Percentiles rank a stretch among this genome's conserved stretches.
Conservation (phyloP, 2,888 invertebrate species). For the Hydrotaea diabolus region DNA sequence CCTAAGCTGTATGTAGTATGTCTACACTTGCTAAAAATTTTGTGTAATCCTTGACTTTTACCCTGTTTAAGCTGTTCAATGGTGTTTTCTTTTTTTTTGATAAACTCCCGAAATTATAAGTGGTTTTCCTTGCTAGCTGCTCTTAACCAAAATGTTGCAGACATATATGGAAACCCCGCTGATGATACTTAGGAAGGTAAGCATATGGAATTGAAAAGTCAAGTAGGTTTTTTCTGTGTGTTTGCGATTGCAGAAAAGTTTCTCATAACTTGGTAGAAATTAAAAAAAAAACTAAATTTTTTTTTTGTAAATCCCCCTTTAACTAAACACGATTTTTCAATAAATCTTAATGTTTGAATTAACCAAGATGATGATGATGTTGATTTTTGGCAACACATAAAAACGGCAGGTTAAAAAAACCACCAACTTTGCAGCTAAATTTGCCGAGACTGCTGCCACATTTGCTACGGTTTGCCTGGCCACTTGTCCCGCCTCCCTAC, state of each 20-base stretch:
- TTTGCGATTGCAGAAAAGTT: background rate
- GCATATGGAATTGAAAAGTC: background rate
- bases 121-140: slow-evolving; percentile 60
- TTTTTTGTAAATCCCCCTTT: no score
- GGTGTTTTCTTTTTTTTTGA: background rate
- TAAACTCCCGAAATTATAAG: slow-evolving; percentile 46
- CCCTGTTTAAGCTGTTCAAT: slow-evolving; percentile 54
- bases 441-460: no score
- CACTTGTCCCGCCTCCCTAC: no score
- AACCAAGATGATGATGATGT: no score
- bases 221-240: background rate
- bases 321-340: background rate
- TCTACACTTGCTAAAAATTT: slow-evolving; percentile 18
- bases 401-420: no score
- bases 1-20: background rate
- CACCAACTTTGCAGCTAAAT: no score
- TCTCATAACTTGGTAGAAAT: background rate
- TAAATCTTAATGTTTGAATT: background rate
- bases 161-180: background rate
- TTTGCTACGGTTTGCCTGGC: no score
- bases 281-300: background rate
- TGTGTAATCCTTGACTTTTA: slow-evolving; percentile 67
- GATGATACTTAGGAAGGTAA: no score
- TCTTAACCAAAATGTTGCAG: background rate
- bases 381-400: no score